These are phyloP conservation scores for Nasonia giraulti DNA, from an alignment of 1,140 invertebrate species.

Conservation along the genomic window DNA sequence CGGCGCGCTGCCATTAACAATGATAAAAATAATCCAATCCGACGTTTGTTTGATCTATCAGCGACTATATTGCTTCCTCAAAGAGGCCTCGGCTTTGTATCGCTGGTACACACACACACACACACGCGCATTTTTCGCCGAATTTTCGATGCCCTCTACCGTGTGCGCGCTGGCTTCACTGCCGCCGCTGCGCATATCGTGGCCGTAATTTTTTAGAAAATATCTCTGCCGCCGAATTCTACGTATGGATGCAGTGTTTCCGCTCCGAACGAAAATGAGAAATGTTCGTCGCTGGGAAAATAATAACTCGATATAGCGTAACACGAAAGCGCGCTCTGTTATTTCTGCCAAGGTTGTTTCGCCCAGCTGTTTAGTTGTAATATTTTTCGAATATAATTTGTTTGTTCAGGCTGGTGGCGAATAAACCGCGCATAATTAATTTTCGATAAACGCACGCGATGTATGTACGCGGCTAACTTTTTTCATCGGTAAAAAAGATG, in stretches of 20 bases:
- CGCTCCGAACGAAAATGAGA: too few species aligned
- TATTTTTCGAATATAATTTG: constrained; percentile 53
- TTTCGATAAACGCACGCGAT: neutral
- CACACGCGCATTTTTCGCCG: neutral
- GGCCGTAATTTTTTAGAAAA: neutral
- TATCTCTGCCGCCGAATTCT: too few species aligned
- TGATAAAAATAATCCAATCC: constrained; percentile 74
- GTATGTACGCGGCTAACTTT: too few species aligned
- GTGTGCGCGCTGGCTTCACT: too few species aligned
- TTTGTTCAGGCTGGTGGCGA: neutral
- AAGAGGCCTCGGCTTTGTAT: neutral
- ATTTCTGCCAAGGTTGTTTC: too few species aligned
- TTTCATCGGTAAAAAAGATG: too few species aligned
- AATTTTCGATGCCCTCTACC: neutral
- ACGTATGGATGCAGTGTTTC: too few species aligned
- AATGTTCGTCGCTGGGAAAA: too few species aligned
- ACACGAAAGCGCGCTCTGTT: too few species aligned
- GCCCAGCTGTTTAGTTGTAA: neutral
- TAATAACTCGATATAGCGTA: too few species aligned
- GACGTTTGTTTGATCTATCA: constrained; percentile 73
- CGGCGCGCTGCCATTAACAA: constrained; percentile 68
- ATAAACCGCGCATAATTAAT: constrained; percentile 8
- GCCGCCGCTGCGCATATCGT: too few species aligned
- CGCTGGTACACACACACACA: too few species aligned
- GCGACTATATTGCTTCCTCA: constrained; percentile 56